phyloP scores from a whole-genome alignment of 37 sponge, comb jelly and placozoan species.

The Crambe crambe region DNA sequence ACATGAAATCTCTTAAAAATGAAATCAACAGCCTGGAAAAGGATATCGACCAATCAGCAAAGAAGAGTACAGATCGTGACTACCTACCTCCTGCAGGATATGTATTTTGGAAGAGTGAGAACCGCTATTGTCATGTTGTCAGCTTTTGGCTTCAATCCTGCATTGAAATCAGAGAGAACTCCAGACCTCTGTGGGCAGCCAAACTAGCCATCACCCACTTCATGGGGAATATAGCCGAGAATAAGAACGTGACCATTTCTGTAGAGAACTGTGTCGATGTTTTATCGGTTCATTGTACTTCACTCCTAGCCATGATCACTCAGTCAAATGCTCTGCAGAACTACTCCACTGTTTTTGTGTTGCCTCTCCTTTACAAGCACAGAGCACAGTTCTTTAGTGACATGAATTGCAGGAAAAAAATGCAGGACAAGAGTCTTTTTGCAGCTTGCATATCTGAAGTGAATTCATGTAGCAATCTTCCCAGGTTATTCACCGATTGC shows the following conservation, averaged over 20 bases:
- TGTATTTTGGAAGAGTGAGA: conserved; percentile 20
- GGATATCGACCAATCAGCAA: neutral
- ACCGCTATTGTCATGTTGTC: conserved; percentile 26
- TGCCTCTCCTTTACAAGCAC: conserved; percentile 36
- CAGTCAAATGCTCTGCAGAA: conserved; percentile 9
- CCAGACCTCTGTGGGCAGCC: conserved; percentile 7
- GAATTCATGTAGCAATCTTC: neutral
- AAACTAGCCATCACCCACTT: conserved; percentile 34
- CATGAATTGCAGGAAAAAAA: conserved; percentile 14
- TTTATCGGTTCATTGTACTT: conserved; percentile 26
- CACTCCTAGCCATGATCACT: conserved; percentile 34
- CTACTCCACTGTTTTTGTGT: neutral
- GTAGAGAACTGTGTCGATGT: conserved; percentile 35
- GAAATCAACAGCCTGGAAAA: conserved; percentile 1
- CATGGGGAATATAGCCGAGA: conserved; percentile 23
- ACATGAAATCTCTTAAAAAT: neutral
- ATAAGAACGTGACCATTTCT: neutral
- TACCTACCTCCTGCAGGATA: conserved; percentile 12
- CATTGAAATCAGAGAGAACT: conserved; percentile 10
- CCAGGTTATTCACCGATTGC: neutral
- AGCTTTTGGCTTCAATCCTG: conserved; percentile 50
- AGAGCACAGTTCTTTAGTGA: conserved; percentile 54
- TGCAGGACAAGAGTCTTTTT: conserved; percentile 4
- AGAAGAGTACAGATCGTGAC: neutral
- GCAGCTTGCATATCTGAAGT: conserved; percentile 32